Evolutionary conservation across 2,113 vertebrate genomes (phyloP), one percentile per base, ranked within the genome.

Genomic region (Malurus melanocephalus): DNA sequence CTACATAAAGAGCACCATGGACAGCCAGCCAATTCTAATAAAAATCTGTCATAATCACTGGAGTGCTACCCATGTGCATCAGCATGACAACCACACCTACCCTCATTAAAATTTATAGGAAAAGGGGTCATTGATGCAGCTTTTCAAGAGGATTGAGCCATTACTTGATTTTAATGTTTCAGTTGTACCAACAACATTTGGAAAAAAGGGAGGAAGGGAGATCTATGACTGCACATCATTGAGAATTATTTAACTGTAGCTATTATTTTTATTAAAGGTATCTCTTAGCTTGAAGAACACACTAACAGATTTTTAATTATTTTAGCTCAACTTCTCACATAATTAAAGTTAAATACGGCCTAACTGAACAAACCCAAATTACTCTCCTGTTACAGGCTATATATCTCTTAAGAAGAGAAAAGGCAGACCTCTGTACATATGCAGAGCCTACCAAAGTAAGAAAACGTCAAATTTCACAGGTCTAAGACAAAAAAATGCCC

Each of bases 141-240:
- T 79, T 77, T 49, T 49, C 79, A 49, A n/a, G 32, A 73, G 16
- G 13, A 59, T 16, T 28, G 32, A 76, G 49, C 10, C 13, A 16
- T 76, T 62, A 62, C 17, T 33, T 28, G 27, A 59, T 24, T 61
- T 62, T 17, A 15, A 21, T 67, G 45, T 49, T 67, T n/a, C 24
- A 55, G 32, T 17, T 48, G 33, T 60, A 49, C 24, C 17, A 80
- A 20, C 15, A 80, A 24, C 6, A 46, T 24, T 14, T 45, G 16
- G 7, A 10, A 38, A 48, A 53, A 38, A 12, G 1, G 2, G 1
- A 5, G 2, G 1, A 2, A 10, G 14, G 11, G 1, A 53, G 10
- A 72, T 28, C 7, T 45, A 9, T 43, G 22, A 38, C 22, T 24
- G 33, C 5, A 16, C 18, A 42, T 55, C 5, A 55, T n/a, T 53